Conservation (phyloP, 2,888 invertebrate species). For the Hipparchia sbordonii region DNA sequence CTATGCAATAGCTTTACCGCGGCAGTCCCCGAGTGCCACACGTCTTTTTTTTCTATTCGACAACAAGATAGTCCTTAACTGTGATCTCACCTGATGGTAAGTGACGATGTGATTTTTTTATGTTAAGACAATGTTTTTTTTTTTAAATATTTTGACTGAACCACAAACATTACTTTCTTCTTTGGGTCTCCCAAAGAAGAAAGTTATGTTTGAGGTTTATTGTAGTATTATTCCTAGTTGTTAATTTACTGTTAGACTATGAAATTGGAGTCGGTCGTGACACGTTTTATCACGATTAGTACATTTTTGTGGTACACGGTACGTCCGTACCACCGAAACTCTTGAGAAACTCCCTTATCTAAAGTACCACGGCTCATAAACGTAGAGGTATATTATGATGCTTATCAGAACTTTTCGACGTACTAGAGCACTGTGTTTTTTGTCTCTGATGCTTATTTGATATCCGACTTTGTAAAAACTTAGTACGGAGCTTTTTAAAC, state of each 20-base stretch:
- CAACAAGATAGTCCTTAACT: too few relatives aligned
- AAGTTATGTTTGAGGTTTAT: too few relatives aligned
- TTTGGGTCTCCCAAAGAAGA: too few relatives aligned
- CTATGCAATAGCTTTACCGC: too few relatives aligned
- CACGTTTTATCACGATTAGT: constrained; percentile 42
- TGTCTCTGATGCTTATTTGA: constrained; percentile 3
- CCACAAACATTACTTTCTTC: too few relatives aligned
- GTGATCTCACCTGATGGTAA: too few relatives aligned
- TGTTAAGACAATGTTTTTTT: too few relatives aligned
- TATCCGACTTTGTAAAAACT: constrained; percentile 1
- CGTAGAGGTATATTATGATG: constrained; percentile 36
- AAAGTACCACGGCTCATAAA: constrained; percentile 38
- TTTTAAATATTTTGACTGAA: too few relatives aligned
- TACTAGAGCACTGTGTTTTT: constrained; percentile 20
- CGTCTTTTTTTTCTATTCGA: too few relatives aligned
- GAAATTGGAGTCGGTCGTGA: constrained; percentile 38
- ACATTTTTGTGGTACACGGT: constrained; percentile 37
- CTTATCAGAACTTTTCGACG: constrained; percentile 26
- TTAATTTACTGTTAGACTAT: constrained; percentile 1
- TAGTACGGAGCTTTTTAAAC: not conserved
- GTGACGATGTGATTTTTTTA: too few relatives aligned
- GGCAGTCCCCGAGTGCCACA: too few relatives aligned
- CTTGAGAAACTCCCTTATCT: constrained; percentile 45
- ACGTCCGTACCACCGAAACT: constrained; percentile 17
- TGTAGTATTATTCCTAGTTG: not conserved